Conservation (phyloP, 2,797 vertebrate species). For the Synaphobranchus kaupii region DNA sequence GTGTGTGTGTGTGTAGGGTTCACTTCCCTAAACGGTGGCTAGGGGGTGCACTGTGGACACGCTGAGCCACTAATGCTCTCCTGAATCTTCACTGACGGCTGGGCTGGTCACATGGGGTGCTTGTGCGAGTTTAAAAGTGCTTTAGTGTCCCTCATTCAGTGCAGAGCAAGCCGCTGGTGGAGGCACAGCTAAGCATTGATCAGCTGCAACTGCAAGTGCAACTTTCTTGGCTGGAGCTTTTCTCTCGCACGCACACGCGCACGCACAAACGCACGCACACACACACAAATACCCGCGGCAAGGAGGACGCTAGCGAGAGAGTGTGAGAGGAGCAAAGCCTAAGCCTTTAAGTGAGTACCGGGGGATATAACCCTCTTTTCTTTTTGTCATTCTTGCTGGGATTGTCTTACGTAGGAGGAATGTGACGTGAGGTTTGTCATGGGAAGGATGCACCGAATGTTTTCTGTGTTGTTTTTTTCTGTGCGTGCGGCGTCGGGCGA, state of each 20-base stretch:
- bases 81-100: slow-evolving; percentile 70
- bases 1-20: slow-evolving; percentile 36
- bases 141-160: slow-evolving; percentile 67
- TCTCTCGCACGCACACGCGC: not conserved
- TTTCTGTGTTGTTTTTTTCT: not conserved
- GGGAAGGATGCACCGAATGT: not conserved
- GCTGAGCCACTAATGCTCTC: slow-evolving; percentile 72
- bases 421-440: not conserved
- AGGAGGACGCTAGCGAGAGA: slow-evolving; percentile 33
- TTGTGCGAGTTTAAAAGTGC: slow-evolving; percentile 71
- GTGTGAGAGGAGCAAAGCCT: slow-evolving; percentile 33
- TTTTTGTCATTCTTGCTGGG: slow-evolving; percentile 35
- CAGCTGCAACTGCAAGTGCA: slow-evolving; percentile 16
- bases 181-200: slow-evolving; percentile 30
- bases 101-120: slow-evolving; percentile 88
- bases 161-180: slow-evolving; percentile 64
- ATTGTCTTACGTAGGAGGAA: slow-evolving; percentile 17
- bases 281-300: slow-evolving; percentile 22
- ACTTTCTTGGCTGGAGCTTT: slow-evolving; percentile 25
- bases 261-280: not conserved
- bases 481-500: not conserved
- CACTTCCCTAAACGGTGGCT: slow-evolving; percentile 68
- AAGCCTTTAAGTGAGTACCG: slow-evolving; percentile 57
- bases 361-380: slow-evolving; percentile 32
- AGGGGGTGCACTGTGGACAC: slow-evolving; percentile 75